Percentiles rank a stretch among this genome's conserved stretches.
Conservation (phyloP, 2,888 invertebrate genomes). For the Drosophila mimica region DNA sequence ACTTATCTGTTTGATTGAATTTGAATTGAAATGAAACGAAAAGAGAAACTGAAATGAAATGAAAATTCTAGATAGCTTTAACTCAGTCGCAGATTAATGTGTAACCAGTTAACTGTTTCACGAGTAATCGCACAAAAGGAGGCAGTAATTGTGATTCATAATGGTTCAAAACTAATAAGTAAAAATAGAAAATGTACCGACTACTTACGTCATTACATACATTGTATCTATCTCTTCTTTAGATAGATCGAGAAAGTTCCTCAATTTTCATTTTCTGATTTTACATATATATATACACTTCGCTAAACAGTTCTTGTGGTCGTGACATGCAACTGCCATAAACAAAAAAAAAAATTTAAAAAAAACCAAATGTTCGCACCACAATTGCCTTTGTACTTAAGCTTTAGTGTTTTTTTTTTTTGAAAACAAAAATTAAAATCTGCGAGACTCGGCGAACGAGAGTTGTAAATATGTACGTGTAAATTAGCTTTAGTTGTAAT, state of each 20-base stretch:
- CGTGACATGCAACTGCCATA: constrained; percentile 46
- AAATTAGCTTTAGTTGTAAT: constrained; percentile 53
- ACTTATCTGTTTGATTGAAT: constrained; percentile 18
- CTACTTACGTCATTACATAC: constrained; percentile 16
- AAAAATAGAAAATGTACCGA: constrained; percentile 17
- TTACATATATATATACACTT: constrained; percentile 13
- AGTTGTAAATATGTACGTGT: constrained; percentile 53
- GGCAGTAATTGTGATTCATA: constrained; percentile 46
- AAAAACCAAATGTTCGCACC: constrained; percentile 24
- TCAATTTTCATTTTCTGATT: constrained; percentile 17
- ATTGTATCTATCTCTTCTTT: constrained; percentile 13
- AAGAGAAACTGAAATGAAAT: constrained; percentile 14
- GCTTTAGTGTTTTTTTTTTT: constrained; percentile 6
- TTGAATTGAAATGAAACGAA: constrained; percentile 6
- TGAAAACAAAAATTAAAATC: constrained; percentile 17
- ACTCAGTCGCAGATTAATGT: constrained; percentile 29
- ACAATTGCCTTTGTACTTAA: constrained; percentile 49
- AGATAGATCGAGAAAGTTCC: constrained; percentile 33
- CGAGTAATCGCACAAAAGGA: constrained; percentile 26
- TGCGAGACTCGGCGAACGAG: constrained; percentile 20
- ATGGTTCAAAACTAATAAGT: constrained; percentile 54
- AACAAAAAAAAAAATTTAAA: not conserved
- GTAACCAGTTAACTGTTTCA: constrained; percentile 1
- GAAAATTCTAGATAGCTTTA: constrained; percentile 62
- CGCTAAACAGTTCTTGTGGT: constrained; percentile 3